Conservation (phyloP, 2,113 vertebrate species). For the Brachyhypopomus occidentalis region DNA sequence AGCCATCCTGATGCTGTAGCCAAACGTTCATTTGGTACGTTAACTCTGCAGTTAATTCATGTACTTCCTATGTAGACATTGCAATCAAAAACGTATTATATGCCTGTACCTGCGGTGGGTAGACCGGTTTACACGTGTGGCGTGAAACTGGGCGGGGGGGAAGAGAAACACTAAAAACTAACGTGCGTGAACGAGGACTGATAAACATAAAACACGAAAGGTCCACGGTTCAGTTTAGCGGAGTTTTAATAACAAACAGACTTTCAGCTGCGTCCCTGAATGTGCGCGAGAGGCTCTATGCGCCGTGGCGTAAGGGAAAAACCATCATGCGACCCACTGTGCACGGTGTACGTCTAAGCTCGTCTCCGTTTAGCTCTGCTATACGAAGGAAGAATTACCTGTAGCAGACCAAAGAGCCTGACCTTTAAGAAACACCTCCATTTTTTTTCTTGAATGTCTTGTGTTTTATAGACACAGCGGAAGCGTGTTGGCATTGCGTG, state of each 20-base stretch:
- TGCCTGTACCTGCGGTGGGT: no score
- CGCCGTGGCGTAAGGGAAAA: neutral
- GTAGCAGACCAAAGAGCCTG: neutral
- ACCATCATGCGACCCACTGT: neutral
- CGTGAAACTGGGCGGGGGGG: neutral
- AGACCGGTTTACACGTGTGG: no score
- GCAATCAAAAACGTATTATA: no score
- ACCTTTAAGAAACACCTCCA: neutral
- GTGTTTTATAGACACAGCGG: conserved; percentile 15
- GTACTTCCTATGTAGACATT: neutral
- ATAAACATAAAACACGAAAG: conserved; percentile 17
- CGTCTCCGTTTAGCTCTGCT: neutral
- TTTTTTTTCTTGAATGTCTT: neutral
- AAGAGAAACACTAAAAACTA: neutral
- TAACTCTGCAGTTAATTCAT: no score
- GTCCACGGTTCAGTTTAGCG: conserved; percentile 2
- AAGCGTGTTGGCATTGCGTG: neutral
- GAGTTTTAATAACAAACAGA: conserved; percentile 36
- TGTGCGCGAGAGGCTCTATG: neutral
- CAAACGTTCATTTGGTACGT: no score
- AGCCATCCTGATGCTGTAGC: no score
- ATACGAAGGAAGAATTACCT: neutral
- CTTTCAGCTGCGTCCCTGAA: conserved; percentile 37
- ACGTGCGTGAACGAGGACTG: neutral
- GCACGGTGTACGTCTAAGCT: neutral